phyloP scores from a whole-genome alignment of 1,140 invertebrate genomes.

The Belonocnema kinseyi region DNA sequence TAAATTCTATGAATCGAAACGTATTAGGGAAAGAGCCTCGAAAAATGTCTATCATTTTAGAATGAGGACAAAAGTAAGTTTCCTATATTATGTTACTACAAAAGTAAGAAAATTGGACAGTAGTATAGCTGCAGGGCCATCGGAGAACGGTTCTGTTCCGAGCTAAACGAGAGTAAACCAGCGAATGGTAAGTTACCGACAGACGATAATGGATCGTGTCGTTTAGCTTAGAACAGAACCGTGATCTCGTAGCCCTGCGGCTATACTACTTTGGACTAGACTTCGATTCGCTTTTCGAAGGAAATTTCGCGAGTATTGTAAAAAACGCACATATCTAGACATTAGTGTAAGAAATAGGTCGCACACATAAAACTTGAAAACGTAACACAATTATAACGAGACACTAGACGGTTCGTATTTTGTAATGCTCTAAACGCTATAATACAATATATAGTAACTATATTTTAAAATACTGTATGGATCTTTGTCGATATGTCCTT shows the following conservation, averaged over 20 bases:
- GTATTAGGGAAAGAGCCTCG: constrained; percentile 24
- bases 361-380: constrained; percentile 31
- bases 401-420: constrained; percentile 21
- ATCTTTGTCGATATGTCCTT: constrained; percentile 39
- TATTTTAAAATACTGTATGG: constrained; percentile 39
- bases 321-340: constrained; percentile 21
- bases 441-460: constrained; percentile 30
- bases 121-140: too few relatives aligned
- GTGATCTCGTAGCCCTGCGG: too few relatives aligned
- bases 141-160: too few relatives aligned
- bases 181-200: too few relatives aligned
- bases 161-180: too few relatives aligned
- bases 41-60: background rate
- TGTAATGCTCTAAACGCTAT: constrained; percentile 11
- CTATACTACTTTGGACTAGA: background rate
- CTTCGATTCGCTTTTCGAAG: constrained; percentile 18
- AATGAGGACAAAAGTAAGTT: constrained; percentile 6
- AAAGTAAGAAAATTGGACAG: constrained; percentile 11
- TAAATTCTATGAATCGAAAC: constrained; percentile 14
- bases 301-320: background rate
- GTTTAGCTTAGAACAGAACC: too few relatives aligned
- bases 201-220: too few relatives aligned
- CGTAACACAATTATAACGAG: constrained; percentile 16
- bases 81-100: constrained; percentile 19
- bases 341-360: constrained; percentile 9